A percentile compares a stretch with the other conserved stretches of the same genome.
Evolutionary conservation across 2,113 vertebrate genomes (phyloP).

Genomic region (Rhinopomastus cyanomelas): DNA sequence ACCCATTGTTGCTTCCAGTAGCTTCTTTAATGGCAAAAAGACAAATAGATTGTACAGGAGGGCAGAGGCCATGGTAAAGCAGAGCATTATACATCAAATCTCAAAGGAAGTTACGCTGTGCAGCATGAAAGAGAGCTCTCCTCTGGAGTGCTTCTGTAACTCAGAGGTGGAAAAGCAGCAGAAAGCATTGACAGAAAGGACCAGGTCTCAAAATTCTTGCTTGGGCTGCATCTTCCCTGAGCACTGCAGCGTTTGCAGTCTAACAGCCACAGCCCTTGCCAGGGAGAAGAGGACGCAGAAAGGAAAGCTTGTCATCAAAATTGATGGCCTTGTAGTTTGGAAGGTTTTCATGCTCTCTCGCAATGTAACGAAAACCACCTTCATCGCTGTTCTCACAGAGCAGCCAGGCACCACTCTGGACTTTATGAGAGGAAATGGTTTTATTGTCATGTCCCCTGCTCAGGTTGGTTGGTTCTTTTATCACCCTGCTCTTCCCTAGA

Average conservation of each 20-base stretch:
- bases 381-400: background rate
- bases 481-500: background rate
- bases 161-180: too few species aligned
- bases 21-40: background rate
- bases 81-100: background rate
- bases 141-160: too few species aligned
- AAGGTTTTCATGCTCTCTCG: background rate
- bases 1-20: background rate
- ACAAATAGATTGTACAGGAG: background rate
- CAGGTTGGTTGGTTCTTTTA: background rate
- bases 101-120: background rate
- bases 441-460: accelerated
- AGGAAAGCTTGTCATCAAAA: constrained; percentile 16
- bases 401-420: constrained; percentile 37
- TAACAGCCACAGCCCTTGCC: background rate
- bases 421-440: background rate
- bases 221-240: too few species aligned
- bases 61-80: background rate
- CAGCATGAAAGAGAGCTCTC: too few species aligned
- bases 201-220: too few species aligned
- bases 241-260: background rate
- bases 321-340: background rate
- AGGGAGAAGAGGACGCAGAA: constrained; percentile 20
- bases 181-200: too few species aligned
- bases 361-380: background rate